Percentiles rank a stretch among this genome's conserved stretches.
Conservation (phyloP, 1,140 invertebrate genomes). For the Pantala flavescens region DNA sequence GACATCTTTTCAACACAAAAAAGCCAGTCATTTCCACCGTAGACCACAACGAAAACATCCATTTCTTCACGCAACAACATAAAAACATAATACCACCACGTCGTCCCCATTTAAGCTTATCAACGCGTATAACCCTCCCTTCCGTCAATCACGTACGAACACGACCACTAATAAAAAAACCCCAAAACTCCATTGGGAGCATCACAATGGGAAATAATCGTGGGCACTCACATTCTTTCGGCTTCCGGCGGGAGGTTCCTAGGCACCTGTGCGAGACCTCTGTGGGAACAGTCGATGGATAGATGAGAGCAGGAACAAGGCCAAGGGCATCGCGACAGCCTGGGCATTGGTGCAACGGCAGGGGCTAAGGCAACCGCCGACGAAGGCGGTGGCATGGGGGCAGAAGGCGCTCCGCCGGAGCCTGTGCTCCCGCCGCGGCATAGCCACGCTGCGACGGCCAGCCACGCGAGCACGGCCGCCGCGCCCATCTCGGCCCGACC, state of each 20-base stretch:
- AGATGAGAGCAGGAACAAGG: conserved; percentile 65
- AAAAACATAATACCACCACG: too few species aligned
- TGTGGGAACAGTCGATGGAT: conserved; percentile 69
- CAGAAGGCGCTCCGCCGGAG: background rate
- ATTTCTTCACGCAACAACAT: too few species aligned
- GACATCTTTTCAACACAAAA: too few species aligned
- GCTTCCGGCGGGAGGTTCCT: conserved; percentile 59
- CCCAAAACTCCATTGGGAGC: too few species aligned
- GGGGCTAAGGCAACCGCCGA: background rate
- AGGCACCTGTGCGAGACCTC: conserved; percentile 66
- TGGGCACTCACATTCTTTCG: conserved; percentile 69
- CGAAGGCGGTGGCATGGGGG: background rate
- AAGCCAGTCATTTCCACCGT: too few species aligned
- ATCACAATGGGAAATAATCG: background rate
- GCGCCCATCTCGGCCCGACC: background rate
- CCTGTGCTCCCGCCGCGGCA: background rate
- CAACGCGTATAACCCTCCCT: too few species aligned
- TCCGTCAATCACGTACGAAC: too few species aligned
- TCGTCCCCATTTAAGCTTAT: too few species aligned
- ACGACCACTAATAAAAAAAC: too few species aligned
- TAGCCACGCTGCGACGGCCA: background rate
- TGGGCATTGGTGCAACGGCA: background rate
- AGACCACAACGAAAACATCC: too few species aligned
- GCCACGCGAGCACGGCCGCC: background rate
- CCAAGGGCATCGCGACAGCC: conserved; percentile 53